Percentiles rank a stretch among this genome's conserved stretches.
phyloP scores from a whole-genome alignment of 2,113 vertebrate genomes.

The Mormyrus lacerda region DNA sequence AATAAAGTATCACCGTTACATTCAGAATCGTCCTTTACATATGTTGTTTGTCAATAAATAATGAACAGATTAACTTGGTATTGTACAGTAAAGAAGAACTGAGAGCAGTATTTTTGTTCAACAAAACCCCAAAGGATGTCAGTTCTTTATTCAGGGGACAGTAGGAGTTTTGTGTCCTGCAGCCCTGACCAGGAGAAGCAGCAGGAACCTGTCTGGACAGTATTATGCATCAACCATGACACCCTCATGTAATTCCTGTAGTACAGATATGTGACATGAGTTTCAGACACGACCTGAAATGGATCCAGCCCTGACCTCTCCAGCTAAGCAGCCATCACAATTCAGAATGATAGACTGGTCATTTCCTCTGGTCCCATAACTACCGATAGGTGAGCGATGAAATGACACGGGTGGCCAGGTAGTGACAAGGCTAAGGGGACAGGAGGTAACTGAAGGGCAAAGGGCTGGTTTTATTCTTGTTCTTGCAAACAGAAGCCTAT shows the following conservation, averaged over 20 bases:
- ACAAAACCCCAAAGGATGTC: neutral
- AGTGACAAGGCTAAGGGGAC: neutral
- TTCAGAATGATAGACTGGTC: neutral
- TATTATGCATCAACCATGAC: neutral
- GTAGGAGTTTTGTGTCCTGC: neutral
- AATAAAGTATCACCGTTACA: neutral
- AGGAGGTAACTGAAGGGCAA: neutral
- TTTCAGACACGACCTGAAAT: neutral
- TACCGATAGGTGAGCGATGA: neutral
- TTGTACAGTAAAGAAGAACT: neutral
- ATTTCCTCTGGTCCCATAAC: neutral
- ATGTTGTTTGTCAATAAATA: neutral
- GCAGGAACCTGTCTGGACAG: neutral
- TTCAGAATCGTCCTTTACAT: neutral
- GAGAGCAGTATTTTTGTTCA: neutral
- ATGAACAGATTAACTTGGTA: neutral
- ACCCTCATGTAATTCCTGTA: neutral
- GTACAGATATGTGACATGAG: neutral
- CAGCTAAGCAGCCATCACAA: neutral
- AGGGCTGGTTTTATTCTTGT: neutral
- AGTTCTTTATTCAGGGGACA: neutral
- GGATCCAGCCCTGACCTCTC: neutral
- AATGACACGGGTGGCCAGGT: neutral
- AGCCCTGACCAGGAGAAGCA: neutral
- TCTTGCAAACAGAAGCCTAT: neutral